phyloP scores from a whole-genome alignment of 2,113 vertebrate genomes.

The Nycticorax nycticorax region DNA sequence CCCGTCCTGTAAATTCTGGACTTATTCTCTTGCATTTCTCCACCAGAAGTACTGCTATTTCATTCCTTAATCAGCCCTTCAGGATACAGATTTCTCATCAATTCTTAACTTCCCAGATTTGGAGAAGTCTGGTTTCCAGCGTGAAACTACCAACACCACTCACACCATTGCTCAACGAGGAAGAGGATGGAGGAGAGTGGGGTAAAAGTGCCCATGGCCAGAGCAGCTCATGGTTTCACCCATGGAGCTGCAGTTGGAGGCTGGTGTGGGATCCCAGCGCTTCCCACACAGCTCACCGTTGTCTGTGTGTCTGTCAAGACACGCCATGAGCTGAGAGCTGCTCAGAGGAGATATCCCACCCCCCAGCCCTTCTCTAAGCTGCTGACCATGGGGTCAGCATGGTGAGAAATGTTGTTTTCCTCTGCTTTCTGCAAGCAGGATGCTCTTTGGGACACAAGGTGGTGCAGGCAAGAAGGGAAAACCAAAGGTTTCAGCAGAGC shows the following conservation, averaged over 20 bases:
- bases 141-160: not conserved
- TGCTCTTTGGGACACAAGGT: not conserved
- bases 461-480: not conserved
- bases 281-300: not conserved
- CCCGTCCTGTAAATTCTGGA: not conserved
- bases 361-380: not conserved
- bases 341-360: not conserved
- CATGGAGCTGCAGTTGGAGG: not conserved
- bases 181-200: not conserved
- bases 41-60: not conserved
- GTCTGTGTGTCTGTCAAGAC: not conserved
- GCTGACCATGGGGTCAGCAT: rapidly evolving
- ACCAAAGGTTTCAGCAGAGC: not conserved
- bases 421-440: not conserved
- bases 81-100: not conserved
- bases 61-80: not conserved
- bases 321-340: not conserved
- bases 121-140: not conserved
- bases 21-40: not conserved
- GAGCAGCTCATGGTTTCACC: not conserved
- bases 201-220: not conserved
- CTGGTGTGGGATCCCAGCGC: rapidly evolving
- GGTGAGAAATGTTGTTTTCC: not conserved
- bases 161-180: rapidly evolving
- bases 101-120: not conserved